Conservation (phyloP, 2,888 invertebrate genomes). For the Nyleta sp. region DNA sequence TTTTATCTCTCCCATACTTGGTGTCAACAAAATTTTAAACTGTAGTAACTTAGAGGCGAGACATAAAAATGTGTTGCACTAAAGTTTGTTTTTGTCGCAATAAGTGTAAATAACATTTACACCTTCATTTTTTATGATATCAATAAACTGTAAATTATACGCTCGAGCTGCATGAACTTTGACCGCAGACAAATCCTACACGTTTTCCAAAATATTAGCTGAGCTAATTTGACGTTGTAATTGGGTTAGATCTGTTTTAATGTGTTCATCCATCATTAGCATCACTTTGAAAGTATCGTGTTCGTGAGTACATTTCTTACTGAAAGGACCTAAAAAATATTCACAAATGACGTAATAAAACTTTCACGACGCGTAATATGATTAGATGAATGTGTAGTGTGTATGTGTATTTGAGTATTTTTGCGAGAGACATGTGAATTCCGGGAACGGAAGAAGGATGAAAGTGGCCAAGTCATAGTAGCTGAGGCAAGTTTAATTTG, state of each 20-base stretch:
- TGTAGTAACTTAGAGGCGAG: slow-evolving; percentile 9
- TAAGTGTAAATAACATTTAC: slow-evolving; percentile 7
- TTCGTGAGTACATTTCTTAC: no score
- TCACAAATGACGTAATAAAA: slow-evolving; percentile 37
- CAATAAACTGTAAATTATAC: slow-evolving; percentile 5
- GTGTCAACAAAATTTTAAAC: slow-evolving; percentile 8
- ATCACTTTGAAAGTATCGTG: slow-evolving; percentile 14
- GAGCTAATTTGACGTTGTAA: slow-evolving; percentile 17
- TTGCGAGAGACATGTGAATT: slow-evolving; percentile 52
- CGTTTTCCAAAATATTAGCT: neutral
- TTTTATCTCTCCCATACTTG: slow-evolving; percentile 7
- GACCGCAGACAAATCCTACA: no score
- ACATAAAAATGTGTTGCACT: no score
- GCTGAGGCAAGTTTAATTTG: slow-evolving; percentile 67
- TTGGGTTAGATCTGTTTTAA: slow-evolving; percentile 14
- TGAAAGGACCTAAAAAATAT: slow-evolving; percentile 35
- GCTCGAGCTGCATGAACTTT: no score
- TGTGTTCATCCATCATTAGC: slow-evolving; percentile 26
- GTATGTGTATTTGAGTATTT: slow-evolving; percentile 41
- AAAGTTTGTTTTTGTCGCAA: no score
- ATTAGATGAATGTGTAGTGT: slow-evolving; percentile 34
- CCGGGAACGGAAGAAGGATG: slow-evolving; percentile 48
- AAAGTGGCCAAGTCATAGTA: slow-evolving; percentile 60
- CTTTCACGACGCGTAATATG: slow-evolving; percentile 44
- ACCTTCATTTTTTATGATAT: slow-evolving; percentile 10